These are phyloP conservation scores for Sarcophaga variegata DNA, from an alignment of 2,888 invertebrate genomes.

Conservation along the genomic window DNA sequence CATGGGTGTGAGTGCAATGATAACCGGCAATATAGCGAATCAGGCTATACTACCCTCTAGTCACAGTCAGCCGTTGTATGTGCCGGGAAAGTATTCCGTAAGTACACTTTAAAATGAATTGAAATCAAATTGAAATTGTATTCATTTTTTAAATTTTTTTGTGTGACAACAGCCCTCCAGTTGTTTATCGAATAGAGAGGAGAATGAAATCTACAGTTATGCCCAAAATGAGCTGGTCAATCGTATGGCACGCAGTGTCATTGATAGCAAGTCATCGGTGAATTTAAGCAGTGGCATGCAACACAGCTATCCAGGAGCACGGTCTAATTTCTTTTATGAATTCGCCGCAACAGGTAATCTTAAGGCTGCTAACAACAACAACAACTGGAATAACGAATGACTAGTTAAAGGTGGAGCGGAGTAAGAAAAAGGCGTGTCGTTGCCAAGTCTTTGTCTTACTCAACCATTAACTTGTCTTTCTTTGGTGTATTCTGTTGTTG, in stretches of 20 bases:
- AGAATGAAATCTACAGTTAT: conserved; percentile 95
- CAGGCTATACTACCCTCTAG: conserved; percentile 88
- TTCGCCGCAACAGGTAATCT: conserved; percentile 81
- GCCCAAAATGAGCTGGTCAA: conserved; percentile 92
- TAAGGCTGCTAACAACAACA: not conserved
- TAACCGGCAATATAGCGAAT: conserved; percentile 74
- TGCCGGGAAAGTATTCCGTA: conserved; percentile 96
- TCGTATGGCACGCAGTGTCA: conserved; percentile 85
- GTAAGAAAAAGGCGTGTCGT: too few relatives aligned
- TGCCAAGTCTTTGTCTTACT: not conserved
- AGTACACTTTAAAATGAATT: conserved; percentile 78
- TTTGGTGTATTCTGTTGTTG: not conserved
- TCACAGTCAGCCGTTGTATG: conserved; percentile 93
- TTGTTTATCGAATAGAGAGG: conserved; percentile 94
- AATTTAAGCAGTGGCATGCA: conserved; percentile 81
- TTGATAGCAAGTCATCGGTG: conserved; percentile 85
- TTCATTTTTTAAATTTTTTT: conserved; percentile 13
- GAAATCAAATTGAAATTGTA: not conserved
- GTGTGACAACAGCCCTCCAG: conserved; percentile 89
- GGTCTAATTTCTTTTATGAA: conserved; percentile 82
- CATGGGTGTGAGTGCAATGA: conserved; percentile 73
- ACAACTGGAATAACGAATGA: not conserved
- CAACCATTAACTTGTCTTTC: not conserved
- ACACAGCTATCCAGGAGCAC: conserved; percentile 80
- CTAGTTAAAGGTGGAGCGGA: not conserved